Conservation (phyloP, 2,113 vertebrate genomes). For the Callopanchax toddi region DNA sequence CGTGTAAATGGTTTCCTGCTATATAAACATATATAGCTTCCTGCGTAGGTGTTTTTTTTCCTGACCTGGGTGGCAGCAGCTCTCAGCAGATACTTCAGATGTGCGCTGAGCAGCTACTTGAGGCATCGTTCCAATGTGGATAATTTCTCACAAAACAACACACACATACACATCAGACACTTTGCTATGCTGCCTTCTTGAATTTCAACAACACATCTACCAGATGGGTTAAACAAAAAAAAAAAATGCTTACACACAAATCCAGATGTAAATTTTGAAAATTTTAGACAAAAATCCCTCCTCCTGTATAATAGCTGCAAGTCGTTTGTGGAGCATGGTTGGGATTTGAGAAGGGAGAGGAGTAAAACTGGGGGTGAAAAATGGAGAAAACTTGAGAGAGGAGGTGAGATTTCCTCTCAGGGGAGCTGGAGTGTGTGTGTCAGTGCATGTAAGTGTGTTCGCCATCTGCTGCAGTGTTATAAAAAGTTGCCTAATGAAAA, state of each 20-base stretch:
- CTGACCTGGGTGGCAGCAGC: slow-evolving; percentile 51
- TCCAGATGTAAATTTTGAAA: slow-evolving; percentile 41
- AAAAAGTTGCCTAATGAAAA: slow-evolving; percentile 63
- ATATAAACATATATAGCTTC: slow-evolving; percentile 39
- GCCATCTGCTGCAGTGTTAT: slow-evolving; percentile 70
- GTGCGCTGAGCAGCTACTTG: slow-evolving; percentile 35
- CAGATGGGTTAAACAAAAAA: slow-evolving; percentile 10
- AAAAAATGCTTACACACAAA: slow-evolving; percentile 50
- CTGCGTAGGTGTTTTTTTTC: slow-evolving; percentile 63
- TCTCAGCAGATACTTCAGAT: slow-evolving; percentile 42
- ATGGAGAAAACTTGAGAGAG: slow-evolving; percentile 57
- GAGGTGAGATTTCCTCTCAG: slow-evolving; percentile 58
- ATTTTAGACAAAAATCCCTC: slow-evolving; percentile 10
- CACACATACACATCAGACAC: not conserved
- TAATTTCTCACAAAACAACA: slow-evolving; percentile 23
- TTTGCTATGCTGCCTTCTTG: slow-evolving; percentile 8
- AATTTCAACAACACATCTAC: slow-evolving; percentile 31
- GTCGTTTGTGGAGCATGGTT: slow-evolving; percentile 47
- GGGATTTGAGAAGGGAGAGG: slow-evolving; percentile 15
- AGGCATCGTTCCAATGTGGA: slow-evolving; percentile 40
- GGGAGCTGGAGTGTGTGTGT: slow-evolving; percentile 54
- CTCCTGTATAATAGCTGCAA: slow-evolving; percentile 22
- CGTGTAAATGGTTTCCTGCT: slow-evolving; percentile 27
- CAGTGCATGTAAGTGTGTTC: slow-evolving; percentile 38
- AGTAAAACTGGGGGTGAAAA: slow-evolving; percentile 45